phyloP scores from a whole-genome alignment of 2,888 invertebrate genomes.

The Pandemis corylana region DNA sequence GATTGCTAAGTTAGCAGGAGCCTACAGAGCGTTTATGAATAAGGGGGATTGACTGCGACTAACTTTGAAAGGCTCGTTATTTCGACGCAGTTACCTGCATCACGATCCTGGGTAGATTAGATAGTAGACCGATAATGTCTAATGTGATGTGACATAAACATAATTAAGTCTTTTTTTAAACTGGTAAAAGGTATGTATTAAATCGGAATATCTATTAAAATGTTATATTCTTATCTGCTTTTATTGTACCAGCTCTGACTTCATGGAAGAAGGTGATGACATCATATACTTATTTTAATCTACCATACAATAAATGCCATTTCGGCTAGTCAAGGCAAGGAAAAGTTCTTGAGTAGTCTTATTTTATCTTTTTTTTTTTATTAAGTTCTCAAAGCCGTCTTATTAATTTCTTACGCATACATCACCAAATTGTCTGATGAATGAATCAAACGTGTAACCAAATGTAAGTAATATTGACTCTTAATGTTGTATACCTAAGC shows the following conservation, averaged over 20 bases:
- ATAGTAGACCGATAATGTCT: no score
- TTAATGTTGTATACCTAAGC: slow-evolving; percentile 45
- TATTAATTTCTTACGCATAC: slow-evolving; percentile 15
- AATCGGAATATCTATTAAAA: background rate
- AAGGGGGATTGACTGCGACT: no score
- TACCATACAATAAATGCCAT: slow-evolving; percentile 1
- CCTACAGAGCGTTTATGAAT: no score
- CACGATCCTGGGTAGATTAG: no score
- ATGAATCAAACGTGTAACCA: slow-evolving; percentile 45
- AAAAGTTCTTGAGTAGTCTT: background rate
- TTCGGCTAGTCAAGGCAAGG: background rate
- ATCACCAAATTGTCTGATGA: slow-evolving; percentile 30
- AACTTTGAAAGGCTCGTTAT: no score
- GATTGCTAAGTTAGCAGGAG: no score
- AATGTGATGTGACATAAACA: no score
- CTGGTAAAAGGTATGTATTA: no score
- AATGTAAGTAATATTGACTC: slow-evolving; percentile 45
- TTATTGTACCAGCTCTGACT: background rate
- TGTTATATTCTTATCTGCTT: background rate
- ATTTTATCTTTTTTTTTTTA: background rate
- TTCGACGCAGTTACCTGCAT: no score
- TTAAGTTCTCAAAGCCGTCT: background rate
- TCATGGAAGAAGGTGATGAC: background rate
- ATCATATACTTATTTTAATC: background rate
- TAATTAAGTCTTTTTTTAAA: no score